phyloP scores from a whole-genome alignment of 2,113 vertebrate genomes.

The Panthera tigris region DNA sequence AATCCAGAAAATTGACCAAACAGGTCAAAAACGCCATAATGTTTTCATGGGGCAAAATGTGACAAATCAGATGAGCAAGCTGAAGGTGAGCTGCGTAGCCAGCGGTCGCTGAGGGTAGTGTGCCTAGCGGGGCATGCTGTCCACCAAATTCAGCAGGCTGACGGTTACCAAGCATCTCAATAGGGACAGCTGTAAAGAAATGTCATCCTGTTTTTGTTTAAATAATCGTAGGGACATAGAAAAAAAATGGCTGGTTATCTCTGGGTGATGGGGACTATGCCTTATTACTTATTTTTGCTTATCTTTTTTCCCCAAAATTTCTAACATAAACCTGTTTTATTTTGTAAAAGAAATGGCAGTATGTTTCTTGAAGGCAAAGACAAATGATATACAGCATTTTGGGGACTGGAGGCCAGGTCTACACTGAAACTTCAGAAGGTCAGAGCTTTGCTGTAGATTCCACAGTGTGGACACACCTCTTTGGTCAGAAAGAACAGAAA shows the following conservation, averaged over 20 bases:
- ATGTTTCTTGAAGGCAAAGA: background rate
- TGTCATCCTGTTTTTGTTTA: background rate
- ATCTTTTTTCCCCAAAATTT: background rate
- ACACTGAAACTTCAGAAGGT: background rate
- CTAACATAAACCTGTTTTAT: background rate
- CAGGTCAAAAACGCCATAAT: background rate
- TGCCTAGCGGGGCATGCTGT: background rate
- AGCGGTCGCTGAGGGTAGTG: background rate
- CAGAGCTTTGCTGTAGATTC: background rate
- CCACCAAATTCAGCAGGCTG: background rate
- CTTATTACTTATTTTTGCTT: background rate
- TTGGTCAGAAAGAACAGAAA: background rate
- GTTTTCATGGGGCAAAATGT: background rate
- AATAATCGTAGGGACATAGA: background rate
- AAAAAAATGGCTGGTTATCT: background rate
- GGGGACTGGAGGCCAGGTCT: background rate
- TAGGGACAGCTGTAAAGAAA: background rate
- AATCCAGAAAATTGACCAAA: conserved; percentile 38
- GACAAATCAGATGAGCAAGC: background rate
- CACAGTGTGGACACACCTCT: background rate
- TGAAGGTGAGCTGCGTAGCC: background rate
- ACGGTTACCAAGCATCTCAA: background rate
- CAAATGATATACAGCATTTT: background rate
- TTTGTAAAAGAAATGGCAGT: conserved; percentile 7
- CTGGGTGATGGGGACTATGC: background rate